Percentiles rank a stretch among this genome's conserved stretches.
These are phyloP conservation scores for Matsumurasca onukii DNA, from an alignment of 1,140 invertebrate genomes.

Conservation along the genomic window DNA sequence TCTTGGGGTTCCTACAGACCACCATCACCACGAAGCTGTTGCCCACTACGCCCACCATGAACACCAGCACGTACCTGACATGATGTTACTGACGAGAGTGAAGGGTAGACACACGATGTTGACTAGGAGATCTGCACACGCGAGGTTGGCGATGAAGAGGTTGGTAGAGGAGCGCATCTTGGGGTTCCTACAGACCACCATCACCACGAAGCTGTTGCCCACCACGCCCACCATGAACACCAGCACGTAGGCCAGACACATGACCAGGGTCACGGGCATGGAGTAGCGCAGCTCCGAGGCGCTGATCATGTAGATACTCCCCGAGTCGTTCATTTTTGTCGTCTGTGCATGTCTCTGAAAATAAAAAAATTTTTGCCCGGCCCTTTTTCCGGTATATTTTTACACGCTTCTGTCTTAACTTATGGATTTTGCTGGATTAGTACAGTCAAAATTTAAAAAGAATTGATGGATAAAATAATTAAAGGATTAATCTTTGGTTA, in stretches of 20 bases:
- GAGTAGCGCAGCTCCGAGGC: too few relatives aligned
- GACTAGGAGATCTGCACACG: constrained; percentile 60
- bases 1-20: constrained; percentile 49
- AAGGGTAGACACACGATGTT: constrained; percentile 61
- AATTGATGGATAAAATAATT: too few relatives aligned
- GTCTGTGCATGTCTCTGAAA: too few relatives aligned
- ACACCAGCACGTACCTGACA: constrained; percentile 52
- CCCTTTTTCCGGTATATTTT: too few relatives aligned
- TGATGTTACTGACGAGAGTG: constrained; percentile 59
- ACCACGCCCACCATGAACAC: constrained; percentile 54
- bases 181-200: constrained; percentile 51
- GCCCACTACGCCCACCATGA: constrained; percentile 53
- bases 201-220: constrained; percentile 54
- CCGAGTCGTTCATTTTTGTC: too few relatives aligned
- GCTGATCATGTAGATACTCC: too few relatives aligned
- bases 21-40: constrained; percentile 54
- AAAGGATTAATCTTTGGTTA: too few relatives aligned
- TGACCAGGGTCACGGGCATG: too few relatives aligned
- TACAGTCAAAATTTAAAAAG: too few relatives aligned
- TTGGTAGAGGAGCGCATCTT: constrained; percentile 53
- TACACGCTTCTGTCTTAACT: too few relatives aligned
- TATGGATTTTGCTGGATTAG: too few relatives aligned
- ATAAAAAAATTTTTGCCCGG: too few relatives aligned
- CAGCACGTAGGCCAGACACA: constrained; percentile 51
- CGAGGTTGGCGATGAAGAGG: constrained; percentile 52